phyloP scores from a whole-genome alignment of 2,113 vertebrate genomes.

The Pedetes capensis region DNA sequence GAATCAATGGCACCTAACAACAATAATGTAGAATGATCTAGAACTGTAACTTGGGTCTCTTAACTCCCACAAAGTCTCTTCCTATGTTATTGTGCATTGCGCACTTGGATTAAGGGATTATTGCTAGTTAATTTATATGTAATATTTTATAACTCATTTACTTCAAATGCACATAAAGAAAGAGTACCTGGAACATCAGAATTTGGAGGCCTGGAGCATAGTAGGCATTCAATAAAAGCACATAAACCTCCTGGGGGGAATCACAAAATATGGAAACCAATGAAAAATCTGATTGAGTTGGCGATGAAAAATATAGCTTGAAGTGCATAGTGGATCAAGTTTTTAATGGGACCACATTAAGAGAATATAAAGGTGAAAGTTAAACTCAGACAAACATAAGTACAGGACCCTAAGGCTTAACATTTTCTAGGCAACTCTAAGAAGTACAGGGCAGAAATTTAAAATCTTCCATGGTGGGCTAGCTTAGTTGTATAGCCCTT shows the following conservation, averaged over 20 bases:
- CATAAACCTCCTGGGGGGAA: not conserved
- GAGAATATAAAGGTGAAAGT: not conserved
- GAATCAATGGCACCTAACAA: too few relatives aligned
- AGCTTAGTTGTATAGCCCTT: not conserved
- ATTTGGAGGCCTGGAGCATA: not conserved
- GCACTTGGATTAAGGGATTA: not conserved
- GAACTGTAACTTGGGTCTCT: not conserved
- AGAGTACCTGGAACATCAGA: not conserved
- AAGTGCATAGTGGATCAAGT: not conserved
- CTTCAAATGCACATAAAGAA: not conserved
- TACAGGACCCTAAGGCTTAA: not conserved
- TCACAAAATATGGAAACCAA: not conserved
- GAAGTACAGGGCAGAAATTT: not conserved
- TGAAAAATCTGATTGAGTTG: not conserved
- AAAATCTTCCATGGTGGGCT: not conserved
- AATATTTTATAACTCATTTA: not conserved
- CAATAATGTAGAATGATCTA: not conserved
- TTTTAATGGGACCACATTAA: not conserved
- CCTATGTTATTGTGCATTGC: not conserved
- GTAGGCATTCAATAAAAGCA: not conserved
- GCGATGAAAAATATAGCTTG: not conserved
- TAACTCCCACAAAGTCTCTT: constrained; percentile 9
- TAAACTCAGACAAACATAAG: not conserved
- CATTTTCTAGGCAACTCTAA: not conserved
- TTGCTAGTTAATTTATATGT: constrained; percentile 15